Percentiles rank a stretch among this genome's conserved stretches.
Conservation (phyloP, 2,113 vertebrate species). For the Chamaea fasciata region DNA sequence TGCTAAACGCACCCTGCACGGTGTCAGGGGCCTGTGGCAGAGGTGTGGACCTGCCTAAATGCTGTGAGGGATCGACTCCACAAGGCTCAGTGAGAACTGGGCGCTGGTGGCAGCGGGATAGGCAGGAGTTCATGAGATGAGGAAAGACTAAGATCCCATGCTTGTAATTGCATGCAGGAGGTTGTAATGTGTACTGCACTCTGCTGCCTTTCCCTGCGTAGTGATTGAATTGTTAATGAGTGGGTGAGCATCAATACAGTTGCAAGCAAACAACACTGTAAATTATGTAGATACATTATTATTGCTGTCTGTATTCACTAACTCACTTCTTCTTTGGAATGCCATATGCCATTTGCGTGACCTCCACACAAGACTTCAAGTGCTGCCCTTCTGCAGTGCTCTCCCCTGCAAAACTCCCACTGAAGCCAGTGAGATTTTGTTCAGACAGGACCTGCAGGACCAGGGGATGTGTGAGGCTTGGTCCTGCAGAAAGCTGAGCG, state of each 20-base stretch:
- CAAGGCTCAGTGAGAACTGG: not conserved
- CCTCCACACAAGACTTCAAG: not conserved
- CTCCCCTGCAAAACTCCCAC: not conserved
- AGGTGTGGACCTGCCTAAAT: fast-evolving
- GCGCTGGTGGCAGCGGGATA: fast-evolving
- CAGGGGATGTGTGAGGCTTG: not conserved
- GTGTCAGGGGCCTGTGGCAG: fast-evolving
- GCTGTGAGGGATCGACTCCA: not conserved
- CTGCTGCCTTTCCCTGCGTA: not conserved
- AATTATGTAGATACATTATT: not conserved
- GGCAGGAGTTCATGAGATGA: not conserved
- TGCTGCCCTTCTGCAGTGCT: not conserved
- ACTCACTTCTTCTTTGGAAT: not conserved
- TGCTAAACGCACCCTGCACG: fast-evolving
- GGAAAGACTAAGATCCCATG: not conserved
- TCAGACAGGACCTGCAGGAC: not conserved
- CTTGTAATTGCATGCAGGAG: not conserved
- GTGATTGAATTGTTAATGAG: not conserved
- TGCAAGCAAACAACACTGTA: not conserved
- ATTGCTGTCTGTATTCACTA: not conserved
- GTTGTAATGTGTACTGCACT: not conserved
- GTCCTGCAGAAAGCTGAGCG: not conserved
- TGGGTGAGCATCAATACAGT: not conserved
- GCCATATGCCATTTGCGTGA: not conserved
- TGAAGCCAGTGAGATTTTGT: not conserved